Percentiles rank a stretch among this genome's conserved stretches.
Evolutionary conservation across 2,888 invertebrate genomes (phyloP).

Genomic region (Oscheius sp.): DNA sequence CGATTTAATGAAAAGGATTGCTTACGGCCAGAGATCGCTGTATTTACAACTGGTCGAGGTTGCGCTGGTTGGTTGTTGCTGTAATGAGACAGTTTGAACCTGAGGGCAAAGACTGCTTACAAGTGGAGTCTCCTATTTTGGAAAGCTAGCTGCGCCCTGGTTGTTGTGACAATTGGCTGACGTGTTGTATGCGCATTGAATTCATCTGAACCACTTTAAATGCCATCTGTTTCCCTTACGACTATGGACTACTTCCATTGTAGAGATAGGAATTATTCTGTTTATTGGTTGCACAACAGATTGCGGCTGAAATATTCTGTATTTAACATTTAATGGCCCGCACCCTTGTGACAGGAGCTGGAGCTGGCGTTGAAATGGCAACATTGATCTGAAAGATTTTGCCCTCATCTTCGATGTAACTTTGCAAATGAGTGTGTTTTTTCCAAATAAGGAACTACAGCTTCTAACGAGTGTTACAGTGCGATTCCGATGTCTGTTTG

Average conservation of each 20-base stretch:
- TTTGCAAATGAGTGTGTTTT: too few species aligned
- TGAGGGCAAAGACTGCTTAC: background rate
- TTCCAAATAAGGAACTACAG: too few species aligned
- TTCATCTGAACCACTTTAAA: too few species aligned
- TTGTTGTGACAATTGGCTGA: background rate
- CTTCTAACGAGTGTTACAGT: background rate
- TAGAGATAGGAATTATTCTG: slow-evolving; percentile 60
- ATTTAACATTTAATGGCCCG: background rate
- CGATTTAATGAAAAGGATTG: background rate
- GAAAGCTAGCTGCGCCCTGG: slow-evolving; percentile 10
- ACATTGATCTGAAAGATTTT: slow-evolving; percentile 2
- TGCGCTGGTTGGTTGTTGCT: background rate
- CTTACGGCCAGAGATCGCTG: background rate
- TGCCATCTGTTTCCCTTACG: slow-evolving; percentile 43
- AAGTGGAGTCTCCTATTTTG: slow-evolving; percentile 18
- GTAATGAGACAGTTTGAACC: too few species aligned
- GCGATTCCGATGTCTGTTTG: background rate
- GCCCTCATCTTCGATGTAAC: too few species aligned
- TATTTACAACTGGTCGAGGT: background rate
- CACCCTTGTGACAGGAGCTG: slow-evolving; percentile 12
- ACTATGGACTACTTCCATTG: slow-evolving; percentile 62
- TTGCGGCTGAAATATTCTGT: background rate
- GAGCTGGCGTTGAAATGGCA: background rate
- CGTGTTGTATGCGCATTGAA: background rate
- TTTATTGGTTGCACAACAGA: slow-evolving; percentile 38